Evolutionary conservation across 2,797 vertebrate species (phyloP).

Genomic region (Pseudocheirus occidentalis): DNA sequence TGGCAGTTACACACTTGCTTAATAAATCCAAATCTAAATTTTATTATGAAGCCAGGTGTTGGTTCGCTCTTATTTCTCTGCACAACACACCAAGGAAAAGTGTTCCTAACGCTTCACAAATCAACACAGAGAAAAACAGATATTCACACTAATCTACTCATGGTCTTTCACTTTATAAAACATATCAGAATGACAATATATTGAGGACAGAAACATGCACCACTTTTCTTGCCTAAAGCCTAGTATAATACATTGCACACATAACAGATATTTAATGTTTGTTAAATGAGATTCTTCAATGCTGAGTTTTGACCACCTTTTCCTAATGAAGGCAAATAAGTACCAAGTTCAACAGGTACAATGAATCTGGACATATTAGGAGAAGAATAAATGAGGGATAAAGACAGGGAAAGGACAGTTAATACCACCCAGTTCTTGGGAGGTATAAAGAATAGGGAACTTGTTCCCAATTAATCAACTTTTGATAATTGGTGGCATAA

Average conservation of each 20-base stretch:
- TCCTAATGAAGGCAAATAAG: conserved; percentile 20
- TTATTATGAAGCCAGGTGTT: too few relatives aligned
- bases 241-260: not conserved
- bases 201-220: not conserved
- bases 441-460: not conserved
- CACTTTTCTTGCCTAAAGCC: not conserved
- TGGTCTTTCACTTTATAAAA: conserved; percentile 34
- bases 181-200: conserved; percentile 34
- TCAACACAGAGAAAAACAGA: not conserved
- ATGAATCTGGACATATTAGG: not conserved
- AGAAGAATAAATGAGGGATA: conserved; percentile 27
- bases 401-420: not conserved
- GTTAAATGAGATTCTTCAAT: conserved; percentile 2
- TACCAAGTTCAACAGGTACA: not conserved
- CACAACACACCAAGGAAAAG: conserved; percentile 36
- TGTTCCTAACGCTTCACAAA: not conserved
- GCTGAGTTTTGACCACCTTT: not conserved
- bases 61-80: too few relatives aligned
- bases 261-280: not conserved
- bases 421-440: not conserved
- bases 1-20: too few relatives aligned
- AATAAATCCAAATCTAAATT: too few relatives aligned
- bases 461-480: conserved; percentile 24
- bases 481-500: not conserved
- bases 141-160: conserved; percentile 2